Percentiles rank a stretch among this genome's conserved stretches.
Conservation (phyloP, 2,888 invertebrate genomes). For the Acheta domesticus region DNA sequence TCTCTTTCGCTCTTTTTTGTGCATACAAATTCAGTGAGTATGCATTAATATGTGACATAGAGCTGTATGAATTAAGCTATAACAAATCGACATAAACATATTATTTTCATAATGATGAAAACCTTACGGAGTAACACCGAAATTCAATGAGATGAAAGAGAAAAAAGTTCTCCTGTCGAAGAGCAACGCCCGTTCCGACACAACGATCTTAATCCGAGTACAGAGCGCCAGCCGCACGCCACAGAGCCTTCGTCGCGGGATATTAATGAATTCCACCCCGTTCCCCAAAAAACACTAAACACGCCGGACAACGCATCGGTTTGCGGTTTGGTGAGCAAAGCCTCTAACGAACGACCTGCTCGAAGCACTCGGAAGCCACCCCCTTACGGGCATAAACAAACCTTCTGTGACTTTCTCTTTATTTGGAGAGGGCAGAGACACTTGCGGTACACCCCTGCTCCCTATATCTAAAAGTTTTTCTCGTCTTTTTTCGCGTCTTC, state of each 20-base stretch:
- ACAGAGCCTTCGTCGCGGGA: not conserved
- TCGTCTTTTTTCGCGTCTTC: constrained; percentile 26
- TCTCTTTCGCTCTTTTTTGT: too few relatives aligned
- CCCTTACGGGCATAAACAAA: constrained; percentile 10
- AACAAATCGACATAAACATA: too few relatives aligned
- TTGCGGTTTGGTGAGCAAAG: not conserved
- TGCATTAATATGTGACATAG: too few relatives aligned
- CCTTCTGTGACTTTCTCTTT: constrained; percentile 2
- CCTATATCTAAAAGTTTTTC: constrained; percentile 30
- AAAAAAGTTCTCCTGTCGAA: too few relatives aligned
- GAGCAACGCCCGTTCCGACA: too few relatives aligned
- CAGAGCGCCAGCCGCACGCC: too few relatives aligned
- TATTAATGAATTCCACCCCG: not conserved
- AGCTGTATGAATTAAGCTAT: too few relatives aligned
- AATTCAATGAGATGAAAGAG: too few relatives aligned
- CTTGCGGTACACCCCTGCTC: constrained; percentile 28
- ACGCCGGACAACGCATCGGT: not conserved
- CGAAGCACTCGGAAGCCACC: not conserved
- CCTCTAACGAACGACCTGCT: not conserved
- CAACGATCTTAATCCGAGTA: too few relatives aligned
- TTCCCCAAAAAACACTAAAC: constrained; percentile 5
- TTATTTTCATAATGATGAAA: too few relatives aligned
- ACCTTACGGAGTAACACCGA: too few relatives aligned
- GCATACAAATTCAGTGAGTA: too few relatives aligned
- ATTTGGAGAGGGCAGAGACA: not conserved